phyloP scores from a whole-genome alignment of 2,888 invertebrate species.

The Salticus scenicus region DNA sequence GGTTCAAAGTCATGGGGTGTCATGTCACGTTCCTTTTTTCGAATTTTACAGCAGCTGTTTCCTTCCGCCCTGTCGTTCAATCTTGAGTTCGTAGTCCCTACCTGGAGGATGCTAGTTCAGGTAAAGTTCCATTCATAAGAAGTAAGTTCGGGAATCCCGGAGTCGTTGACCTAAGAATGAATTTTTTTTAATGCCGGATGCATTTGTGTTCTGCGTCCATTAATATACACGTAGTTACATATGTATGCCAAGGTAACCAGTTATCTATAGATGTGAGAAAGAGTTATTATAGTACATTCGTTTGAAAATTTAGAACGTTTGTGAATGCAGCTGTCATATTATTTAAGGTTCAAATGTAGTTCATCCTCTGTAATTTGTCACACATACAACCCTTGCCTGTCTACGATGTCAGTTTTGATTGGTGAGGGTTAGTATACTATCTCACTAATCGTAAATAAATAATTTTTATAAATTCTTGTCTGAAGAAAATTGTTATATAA shows the following conservation, averaged over 20 bases:
- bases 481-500: no score
- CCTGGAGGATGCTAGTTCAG: conserved; percentile 23
- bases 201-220: not conserved
- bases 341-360: no score
- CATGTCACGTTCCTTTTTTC: conserved; percentile 13
- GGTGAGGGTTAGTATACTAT: no score
- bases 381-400: no score
- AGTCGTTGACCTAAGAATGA: conserved; percentile 41
- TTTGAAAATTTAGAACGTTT: not conserved
- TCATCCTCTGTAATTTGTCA: no score
- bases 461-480: no score
- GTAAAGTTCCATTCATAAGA: conserved; percentile 28
- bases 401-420: no score
- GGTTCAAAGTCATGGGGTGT: conserved; percentile 13
- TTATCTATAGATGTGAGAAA: not conserved
- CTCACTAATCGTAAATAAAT: no score
- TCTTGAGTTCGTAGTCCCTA: conserved; percentile 29
- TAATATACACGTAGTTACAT: not conserved
- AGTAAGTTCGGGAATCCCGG: not conserved
- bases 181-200: conserved; percentile 1
- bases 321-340: not conserved
- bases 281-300: not conserved
- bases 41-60: conserved; percentile 31
- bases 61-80: conserved; percentile 38
- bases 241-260: not conserved